Evolutionary conservation across 2,113 vertebrate species (phyloP), one percentile per base, ranked within the genome.

Genomic region (Sphaerodactylus townsendi): DNA sequence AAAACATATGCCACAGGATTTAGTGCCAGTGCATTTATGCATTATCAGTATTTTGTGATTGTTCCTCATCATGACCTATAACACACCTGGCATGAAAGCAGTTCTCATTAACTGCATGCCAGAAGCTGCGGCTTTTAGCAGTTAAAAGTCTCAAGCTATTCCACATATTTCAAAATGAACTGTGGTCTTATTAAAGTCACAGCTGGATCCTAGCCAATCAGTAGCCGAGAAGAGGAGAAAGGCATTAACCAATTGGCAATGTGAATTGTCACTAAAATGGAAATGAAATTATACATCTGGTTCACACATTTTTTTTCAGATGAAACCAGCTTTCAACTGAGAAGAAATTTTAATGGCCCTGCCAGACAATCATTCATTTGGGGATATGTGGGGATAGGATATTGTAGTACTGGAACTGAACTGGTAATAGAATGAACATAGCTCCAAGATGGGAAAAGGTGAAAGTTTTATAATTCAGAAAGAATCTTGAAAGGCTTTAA

Each of bases 281-380:
- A 14, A 44, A 86, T 17, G 21, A 76, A 84, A 78, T 71, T 71
- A 71, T 78, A 48, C 77, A 84, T 59, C 33, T 71, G 66, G 53
- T 84, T 77, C 82, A 62, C 28, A 46, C 65, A 77, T n/a, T 83
- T 59, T 30, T 28, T 19, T 80, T 84, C 50, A 82, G 64, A 28
- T 30, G 65, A 81, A 86, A 79, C 11, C 9, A 4, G 64, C 33
- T 77, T 84, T 77, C 70, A 48, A 77, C 39, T 25, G 48, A 70
- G 39, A 59, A 46, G 25, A 59, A 33, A 59, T 28, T 37, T 53
- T 17, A 81, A n/a, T 46, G 39, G 17, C 23, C 13, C 70, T 70
- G 33, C 37, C 41, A 59, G 53, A 84, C 39, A 23, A 46, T 78
- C n/a, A 17, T 59, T 78, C 71, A 75, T 68, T 64, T 74, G 44